These are phyloP conservation scores for Argopecten irradians DNA, from an alignment of 1,140 invertebrate genomes.

Conservation along the genomic window DNA sequence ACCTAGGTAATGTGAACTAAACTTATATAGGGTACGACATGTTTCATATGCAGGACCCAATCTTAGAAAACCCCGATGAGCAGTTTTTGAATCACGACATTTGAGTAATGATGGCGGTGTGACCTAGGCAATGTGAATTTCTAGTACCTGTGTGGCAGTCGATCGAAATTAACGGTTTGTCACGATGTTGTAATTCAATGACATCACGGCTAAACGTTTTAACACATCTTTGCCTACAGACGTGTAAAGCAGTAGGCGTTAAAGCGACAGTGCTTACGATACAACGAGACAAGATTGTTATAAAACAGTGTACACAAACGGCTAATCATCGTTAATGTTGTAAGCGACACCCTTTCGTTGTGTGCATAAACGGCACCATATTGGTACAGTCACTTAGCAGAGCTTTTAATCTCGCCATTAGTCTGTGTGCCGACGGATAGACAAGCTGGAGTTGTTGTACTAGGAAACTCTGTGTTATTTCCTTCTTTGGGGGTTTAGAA, in stretches of 20 bases:
- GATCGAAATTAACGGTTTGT: neutral
- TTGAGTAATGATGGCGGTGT: too few relatives aligned
- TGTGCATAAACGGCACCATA: neutral
- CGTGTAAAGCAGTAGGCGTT: neutral
- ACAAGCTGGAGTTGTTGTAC: neutral
- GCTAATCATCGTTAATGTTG: neutral
- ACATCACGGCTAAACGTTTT: neutral
- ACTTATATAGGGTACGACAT: too few relatives aligned
- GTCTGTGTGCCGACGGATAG: neutral
- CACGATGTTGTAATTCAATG: conserved; percentile 8
- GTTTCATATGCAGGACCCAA: too few relatives aligned
- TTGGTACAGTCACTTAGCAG: neutral
- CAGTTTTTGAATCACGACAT: too few relatives aligned
- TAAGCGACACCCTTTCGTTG: neutral
- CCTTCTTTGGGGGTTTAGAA: neutral
- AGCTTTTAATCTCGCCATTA: neutral
- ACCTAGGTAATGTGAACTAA: too few relatives aligned
- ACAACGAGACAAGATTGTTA: neutral
- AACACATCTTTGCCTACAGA: neutral
- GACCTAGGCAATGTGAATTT: too few relatives aligned
- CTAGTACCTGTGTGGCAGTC: neutral
- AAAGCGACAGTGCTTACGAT: neutral
- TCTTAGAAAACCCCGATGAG: too few relatives aligned
- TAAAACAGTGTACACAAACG: neutral
- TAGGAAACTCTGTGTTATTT: neutral